These are phyloP conservation scores for Hippocampus abdominalis DNA, from an alignment of 2,113 vertebrate genomes.

Conservation along the genomic window DNA sequence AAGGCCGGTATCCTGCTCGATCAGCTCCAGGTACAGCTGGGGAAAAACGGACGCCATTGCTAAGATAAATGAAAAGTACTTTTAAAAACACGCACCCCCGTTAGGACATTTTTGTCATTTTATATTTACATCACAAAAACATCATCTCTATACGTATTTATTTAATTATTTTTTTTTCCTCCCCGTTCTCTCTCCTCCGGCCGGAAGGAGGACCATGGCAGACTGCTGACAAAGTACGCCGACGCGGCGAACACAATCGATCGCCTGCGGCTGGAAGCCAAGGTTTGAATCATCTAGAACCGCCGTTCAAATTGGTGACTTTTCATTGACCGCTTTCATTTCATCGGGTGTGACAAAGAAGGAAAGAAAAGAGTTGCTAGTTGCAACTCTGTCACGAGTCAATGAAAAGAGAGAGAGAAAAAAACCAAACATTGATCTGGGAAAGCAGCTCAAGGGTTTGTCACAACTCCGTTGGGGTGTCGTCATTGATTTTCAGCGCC, in stretches of 20 bases:
- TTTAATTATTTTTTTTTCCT: not conserved
- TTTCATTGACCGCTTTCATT: not conserved
- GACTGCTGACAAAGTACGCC: conserved; percentile 87
- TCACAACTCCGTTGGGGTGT: no score
- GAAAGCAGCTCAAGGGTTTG: no score
- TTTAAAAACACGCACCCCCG: no score
- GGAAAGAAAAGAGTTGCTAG: not conserved
- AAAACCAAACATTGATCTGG: no score
- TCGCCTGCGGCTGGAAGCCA: conserved; percentile 85
- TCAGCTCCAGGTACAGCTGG: conserved; percentile 82
- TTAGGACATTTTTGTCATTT: no score
- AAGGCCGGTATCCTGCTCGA: conserved; percentile 82
- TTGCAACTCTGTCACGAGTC: conserved; percentile 23
- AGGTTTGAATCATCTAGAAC: conserved; percentile 70
- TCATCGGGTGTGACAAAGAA: not conserved
- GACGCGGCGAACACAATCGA: conserved; percentile 96
- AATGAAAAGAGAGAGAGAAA: not conserved
- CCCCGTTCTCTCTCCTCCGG: conserved; percentile 7
- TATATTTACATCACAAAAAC: no score
- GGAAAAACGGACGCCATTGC: no score
- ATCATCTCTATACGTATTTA: no score
- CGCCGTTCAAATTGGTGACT: not conserved
- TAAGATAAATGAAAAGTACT: no score
- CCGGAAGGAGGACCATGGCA: conserved; percentile 85
- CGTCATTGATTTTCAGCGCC: no score